Conservation (phyloP, 2,113 vertebrate genomes). For the Pimephales promelas region DNA sequence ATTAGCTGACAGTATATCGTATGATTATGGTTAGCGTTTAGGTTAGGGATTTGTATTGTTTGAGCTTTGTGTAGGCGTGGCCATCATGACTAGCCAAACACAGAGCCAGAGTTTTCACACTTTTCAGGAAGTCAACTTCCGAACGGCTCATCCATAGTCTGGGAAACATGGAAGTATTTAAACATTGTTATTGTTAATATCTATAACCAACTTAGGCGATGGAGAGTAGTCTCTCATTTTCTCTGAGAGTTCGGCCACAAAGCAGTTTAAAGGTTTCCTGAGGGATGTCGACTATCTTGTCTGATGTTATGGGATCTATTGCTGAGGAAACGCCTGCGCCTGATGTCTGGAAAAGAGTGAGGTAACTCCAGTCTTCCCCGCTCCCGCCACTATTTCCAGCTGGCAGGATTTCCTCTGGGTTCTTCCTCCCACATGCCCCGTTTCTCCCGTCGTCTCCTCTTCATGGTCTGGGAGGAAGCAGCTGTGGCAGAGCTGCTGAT, state of each 20-base stretch:
- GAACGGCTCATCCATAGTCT: not conserved
- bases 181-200: conserved; percentile 53
- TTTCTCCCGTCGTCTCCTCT: conserved; percentile 34
- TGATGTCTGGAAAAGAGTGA: conserved; percentile 53
- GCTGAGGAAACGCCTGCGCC: conserved; percentile 55
- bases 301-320: conserved; percentile 45
- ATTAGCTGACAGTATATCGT: too few species aligned
- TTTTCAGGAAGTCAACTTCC: not conserved
- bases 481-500: conserved; percentile 55
- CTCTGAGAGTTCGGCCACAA: conserved; percentile 52
- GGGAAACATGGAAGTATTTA: not conserved
- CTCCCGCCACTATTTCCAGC: conserved; percentile 50
- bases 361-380: conserved; percentile 57
- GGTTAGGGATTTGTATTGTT: too few species aligned
- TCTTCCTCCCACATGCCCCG: conserved; percentile 17
- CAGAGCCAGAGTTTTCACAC: not conserved
- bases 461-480: conserved; percentile 40
- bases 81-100: not conserved
- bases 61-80: too few species aligned
- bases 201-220: conserved; percentile 73
- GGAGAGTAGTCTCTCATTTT: too few species aligned
- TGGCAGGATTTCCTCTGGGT: not conserved
- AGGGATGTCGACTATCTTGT: conserved; percentile 53
- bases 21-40: too few species aligned
- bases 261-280: conserved; percentile 63